Evolutionary conservation across 2,888 invertebrate genomes (phyloP), one percentile per base, ranked within the genome.

Genomic region (Drosophila testacea): DNA sequence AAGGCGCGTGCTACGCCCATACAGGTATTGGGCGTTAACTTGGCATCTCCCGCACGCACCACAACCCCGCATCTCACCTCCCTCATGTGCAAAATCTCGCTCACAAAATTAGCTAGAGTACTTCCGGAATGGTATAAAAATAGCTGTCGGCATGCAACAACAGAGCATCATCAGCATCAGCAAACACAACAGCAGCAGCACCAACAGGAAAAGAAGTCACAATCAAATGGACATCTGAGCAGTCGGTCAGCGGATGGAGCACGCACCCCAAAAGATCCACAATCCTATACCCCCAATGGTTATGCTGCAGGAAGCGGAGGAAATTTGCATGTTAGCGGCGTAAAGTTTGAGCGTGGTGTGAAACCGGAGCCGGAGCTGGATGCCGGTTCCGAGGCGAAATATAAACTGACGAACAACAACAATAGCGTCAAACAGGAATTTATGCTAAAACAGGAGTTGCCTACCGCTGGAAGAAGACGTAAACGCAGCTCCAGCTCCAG

Each of bases 401-500:
- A 85, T 54, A 91, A 90, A 73, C 73, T 79, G 28, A 69, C 27
- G 22, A 13, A 22, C 55, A 44, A 44, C 27, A 51, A 38, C 38
- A 51, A 81, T 44, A 80, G 69, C 32, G 74, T 91, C 6, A 91
- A 91, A 63, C 90, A 91, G 68, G 91, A 91, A 73, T 76, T 90
- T 50, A 73, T 85, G 63, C 69, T 90, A 6, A 91, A 91, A 48
- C 90, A 90, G 55, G 91, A 91, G 52, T 22, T 73, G 48, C 83
- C 88, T 11, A 62, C 67, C 5, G 11, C 59, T 41, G 57, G 38
- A 30, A 75, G 82, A 10, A 82, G 90, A 22, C 90, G 91, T 65
- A 92, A 93, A 71, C 91, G 92, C 52, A 92, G 91, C 73, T 90
- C 92, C 47, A 92, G 92, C 68, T 91, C 91, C 38, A 91, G 92